These are phyloP conservation scores for Chromobotia macracanthus DNA, from an alignment of 2,797 vertebrate genomes.

Conservation along the genomic window DNA sequence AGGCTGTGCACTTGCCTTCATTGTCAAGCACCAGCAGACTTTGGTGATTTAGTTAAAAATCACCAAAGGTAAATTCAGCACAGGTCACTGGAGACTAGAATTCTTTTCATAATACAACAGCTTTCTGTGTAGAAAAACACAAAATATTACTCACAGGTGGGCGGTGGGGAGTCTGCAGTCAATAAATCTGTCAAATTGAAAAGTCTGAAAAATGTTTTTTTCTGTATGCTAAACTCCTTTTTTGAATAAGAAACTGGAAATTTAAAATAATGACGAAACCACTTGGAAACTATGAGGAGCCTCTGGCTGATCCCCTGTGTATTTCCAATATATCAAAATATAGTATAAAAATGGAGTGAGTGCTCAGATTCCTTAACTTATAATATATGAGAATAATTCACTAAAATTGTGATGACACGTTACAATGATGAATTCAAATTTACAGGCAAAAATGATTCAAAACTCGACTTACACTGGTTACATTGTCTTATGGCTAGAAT, in stretches of 20 bases:
- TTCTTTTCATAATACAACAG: conserved; percentile 73
- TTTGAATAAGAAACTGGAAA: conserved; percentile 28
- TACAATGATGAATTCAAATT: not conserved
- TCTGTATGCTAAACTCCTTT: conserved; percentile 37
- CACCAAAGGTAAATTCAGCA: conserved; percentile 80
- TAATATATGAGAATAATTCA: conserved; percentile 1
- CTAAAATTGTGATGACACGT: not conserved
- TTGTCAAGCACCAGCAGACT: conserved; percentile 78
- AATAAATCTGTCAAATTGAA: conserved; percentile 71
- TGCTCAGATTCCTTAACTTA: conserved; percentile 12
- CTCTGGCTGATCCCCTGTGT: not conserved
- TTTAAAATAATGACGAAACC: conserved; percentile 16
- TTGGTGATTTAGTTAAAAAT: conserved; percentile 79
- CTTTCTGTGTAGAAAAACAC: conserved; percentile 63
- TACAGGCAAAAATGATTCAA: not conserved
- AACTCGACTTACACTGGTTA: not conserved
- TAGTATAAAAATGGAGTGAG: conserved; percentile 12
- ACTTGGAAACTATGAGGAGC: conserved; percentile 15
- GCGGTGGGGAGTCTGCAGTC: conserved; percentile 57
- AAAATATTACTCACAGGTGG: conserved; percentile 73
- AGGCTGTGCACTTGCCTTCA: conserved; percentile 72
- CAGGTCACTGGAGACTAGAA: conserved; percentile 71
- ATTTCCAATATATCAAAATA: conserved; percentile 18
- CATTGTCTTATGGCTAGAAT: not conserved
- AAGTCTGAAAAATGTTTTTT: conserved; percentile 57